Percentiles rank a stretch among this genome's conserved stretches.
These are phyloP conservation scores for Cairina moschata DNA, from an alignment of 2,113 vertebrate genomes.

Conservation along the genomic window DNA sequence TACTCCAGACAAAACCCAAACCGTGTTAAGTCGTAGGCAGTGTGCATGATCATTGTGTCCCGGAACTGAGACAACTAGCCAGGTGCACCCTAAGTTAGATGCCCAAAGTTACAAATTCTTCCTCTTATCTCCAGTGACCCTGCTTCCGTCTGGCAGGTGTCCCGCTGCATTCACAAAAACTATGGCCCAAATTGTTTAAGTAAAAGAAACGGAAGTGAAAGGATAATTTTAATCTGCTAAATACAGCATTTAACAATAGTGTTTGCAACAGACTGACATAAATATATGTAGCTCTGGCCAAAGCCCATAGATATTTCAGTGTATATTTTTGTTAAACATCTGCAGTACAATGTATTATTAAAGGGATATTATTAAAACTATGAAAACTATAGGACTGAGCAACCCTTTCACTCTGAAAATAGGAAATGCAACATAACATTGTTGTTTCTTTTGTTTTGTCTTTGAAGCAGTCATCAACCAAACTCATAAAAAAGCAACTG, in stretches of 20 bases:
- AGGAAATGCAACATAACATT: neutral
- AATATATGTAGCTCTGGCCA: constrained; percentile 1
- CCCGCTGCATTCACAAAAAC: neutral
- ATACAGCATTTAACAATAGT: constrained; percentile 12
- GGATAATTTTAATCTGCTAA: constrained; percentile 20
- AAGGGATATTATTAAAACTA: constrained; percentile 12
- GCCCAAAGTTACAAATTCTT: neutral
- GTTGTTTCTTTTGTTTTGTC: neutral
- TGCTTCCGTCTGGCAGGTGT: constrained; percentile 14
- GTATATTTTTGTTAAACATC: constrained; percentile 47
- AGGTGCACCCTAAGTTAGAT: neutral
- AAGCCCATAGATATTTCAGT: constrained; percentile 18
- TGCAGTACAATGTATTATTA: constrained; percentile 40
- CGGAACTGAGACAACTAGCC: neutral
- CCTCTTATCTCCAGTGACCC: neutral
- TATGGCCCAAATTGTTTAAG: neutral
- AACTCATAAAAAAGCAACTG: neutral
- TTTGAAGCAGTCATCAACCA: neutral
- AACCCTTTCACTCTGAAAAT: neutral
- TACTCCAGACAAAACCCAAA: neutral
- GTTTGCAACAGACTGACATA: neutral
- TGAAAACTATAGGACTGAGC: neutral
- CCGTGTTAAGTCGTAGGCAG: neutral
- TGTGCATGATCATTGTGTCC: neutral
- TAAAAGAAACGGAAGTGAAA: constrained; percentile 15